Evolutionary conservation across 2,888 invertebrate genomes (phyloP), one percentile per base, ranked within the genome.

Genomic region (Melanophora roralis): DNA sequence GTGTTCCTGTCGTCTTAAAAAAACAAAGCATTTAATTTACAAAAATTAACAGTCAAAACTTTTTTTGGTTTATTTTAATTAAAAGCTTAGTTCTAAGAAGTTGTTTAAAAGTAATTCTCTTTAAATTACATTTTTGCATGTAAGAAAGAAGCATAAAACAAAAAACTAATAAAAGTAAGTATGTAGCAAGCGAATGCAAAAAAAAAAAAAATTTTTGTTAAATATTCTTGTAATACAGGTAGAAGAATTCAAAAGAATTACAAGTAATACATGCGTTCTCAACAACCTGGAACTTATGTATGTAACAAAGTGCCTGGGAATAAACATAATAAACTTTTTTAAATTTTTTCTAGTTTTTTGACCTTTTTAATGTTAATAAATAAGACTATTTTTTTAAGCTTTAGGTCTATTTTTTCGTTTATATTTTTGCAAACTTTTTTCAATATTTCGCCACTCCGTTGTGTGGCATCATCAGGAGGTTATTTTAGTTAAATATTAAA

Each of bases 181-280:
- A n/a, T n/a, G n/a, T n/a, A n/a, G 49, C 69, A 71, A 75, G 69
- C 74, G 79, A 65, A 79, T 79, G 65, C 67, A 55, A 40, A 53
- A 60, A 43, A n/a, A n/a, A n/a, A n/a, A n/a, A n/a, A n/a, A n/a
- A n/a, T n/a, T 67, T 49, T 49, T 34, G 34, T 73, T 74, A 14
- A 47, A 27, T 34, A 74, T 64, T 27, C 27, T 27, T 59, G 36
- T 38, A 69, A 51, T 38, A 47, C 19, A 16, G 16, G 16, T 38
- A 49, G 34, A 53, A 72, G 71, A 45, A 32, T 53, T 12, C 67
- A 43, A 40, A 19, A 45, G 71, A 21, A 57, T 32, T 49, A 65
- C 51, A 72, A 64, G 40, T n/a, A 32, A 60, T 59, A 71, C 59
- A 64, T 64, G 69, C 69, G 68, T 45, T 68, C 38, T 14, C 53